Base-by-base conservation (phyloP, 2,888 invertebrate genomes). In the Monochamus alternatus region DNA sequence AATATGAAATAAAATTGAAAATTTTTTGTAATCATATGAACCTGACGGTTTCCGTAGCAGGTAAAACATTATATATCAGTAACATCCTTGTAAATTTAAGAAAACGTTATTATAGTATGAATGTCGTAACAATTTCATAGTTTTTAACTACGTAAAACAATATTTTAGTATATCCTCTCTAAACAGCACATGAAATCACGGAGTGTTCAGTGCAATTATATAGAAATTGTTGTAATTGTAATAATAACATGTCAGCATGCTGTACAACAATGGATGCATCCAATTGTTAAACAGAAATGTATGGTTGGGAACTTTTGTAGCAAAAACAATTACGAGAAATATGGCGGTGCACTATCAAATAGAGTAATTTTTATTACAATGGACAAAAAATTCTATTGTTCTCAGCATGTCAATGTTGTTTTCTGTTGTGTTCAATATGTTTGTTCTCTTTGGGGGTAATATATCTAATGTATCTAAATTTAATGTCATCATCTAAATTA, bases 181-280 rank as follows among this genome's bases (percentile, higher is more conserved):
- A 73, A 65, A 75, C 74, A 79, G 77, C 70, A 76, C 75, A 75
- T 76, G 73, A 81, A 80, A 81, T 80, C 76, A 78, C 73, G 66
- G 72, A 77, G 78, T 75, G 81, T 80, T 78, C 72, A 76, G 73
- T 72, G 77, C 77, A 80, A 78, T 82, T 83, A 83, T 81, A 78
- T 79, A 81, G 79, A 83, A 81, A 80, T 81, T 81, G 81, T 76
- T 79, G 78, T 83, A 82, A 82, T 83, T 82, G 80, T 79, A 80
- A 81, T 82, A 84, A 84, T 84, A 80, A 83, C 77, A 81, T 59
- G 78, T 75, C 78, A 77, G 75, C 74, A 78, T 79, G 78, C 73
- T 77, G 69, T 66, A 75, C 71, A 81, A 83, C 83, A 84, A 83
- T 80, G 77, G 81, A 79, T 74, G 80, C 81, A 78, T 78, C 76